Conservation (phyloP, 2,113 vertebrate genomes). For the Mormyrus lacerda region DNA sequence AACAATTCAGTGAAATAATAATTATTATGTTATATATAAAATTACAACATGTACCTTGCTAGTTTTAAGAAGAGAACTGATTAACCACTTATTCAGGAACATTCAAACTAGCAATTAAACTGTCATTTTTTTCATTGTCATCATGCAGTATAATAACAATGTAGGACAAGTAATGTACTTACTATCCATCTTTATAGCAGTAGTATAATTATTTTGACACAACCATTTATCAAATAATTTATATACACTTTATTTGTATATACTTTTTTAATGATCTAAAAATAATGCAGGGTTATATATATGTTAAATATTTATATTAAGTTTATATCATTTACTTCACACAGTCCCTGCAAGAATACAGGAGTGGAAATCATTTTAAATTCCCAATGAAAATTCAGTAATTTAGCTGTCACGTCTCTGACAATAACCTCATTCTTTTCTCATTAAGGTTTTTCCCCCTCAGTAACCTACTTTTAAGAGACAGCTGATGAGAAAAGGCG, state of each 20-base stretch:
- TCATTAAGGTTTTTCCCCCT: constrained; percentile 32
- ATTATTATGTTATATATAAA: neutral
- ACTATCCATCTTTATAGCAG: neutral
- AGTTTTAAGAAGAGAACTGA: neutral
- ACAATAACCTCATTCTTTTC: constrained; percentile 46
- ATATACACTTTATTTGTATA: neutral
- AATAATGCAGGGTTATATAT: neutral
- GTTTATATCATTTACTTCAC: neutral
- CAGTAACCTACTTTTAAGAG: constrained; percentile 49
- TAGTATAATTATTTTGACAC: neutral
- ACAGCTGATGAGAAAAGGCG: constrained; percentile 37
- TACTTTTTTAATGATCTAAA: neutral
- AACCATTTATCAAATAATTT: neutral
- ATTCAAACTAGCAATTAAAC: neutral
- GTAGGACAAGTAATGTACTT: neutral
- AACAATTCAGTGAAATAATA: neutral
- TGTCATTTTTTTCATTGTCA: neutral
- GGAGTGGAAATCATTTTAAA: constrained; percentile 37
- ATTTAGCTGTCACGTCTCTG: constrained; percentile 46
- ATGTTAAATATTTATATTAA: neutral
- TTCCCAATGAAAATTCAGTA: constrained; percentile 43
- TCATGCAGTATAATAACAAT: neutral
- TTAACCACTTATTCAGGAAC: neutral
- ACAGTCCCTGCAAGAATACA: neutral
- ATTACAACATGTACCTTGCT: neutral